Conservation (phyloP, 2,113 vertebrate genomes). For the Peromyscus californicus region DNA sequence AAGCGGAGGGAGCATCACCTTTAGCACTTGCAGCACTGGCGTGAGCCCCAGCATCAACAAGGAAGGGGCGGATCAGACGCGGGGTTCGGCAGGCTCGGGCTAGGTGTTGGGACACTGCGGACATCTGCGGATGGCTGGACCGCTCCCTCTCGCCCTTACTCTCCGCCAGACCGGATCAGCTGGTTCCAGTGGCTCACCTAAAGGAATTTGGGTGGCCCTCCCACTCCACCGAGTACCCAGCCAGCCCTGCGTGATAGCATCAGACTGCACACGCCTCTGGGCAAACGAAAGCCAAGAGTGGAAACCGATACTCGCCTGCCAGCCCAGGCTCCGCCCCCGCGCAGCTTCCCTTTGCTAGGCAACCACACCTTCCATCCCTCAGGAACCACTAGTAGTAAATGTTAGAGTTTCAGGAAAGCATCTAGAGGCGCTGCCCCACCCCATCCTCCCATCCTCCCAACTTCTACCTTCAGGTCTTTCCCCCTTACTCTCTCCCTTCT, state of each 20-base stretch:
- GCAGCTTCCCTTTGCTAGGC: background rate
- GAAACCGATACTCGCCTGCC: constrained; percentile 76
- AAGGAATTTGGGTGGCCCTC: constrained; percentile 71
- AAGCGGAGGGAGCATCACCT: background rate
- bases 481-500: background rate
- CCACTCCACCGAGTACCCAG: background rate
- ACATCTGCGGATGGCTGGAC: constrained; percentile 25
- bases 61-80: background rate
- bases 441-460: too few relatives aligned
- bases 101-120: background rate
- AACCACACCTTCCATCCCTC: background rate
- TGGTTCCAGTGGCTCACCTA: constrained; percentile 72
- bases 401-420: background rate
- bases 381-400: background rate
- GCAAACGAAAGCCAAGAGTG: constrained; percentile 49
- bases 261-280: constrained; percentile 41
- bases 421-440: background rate
- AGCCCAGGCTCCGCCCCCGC: background rate
- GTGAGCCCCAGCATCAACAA: background rate
- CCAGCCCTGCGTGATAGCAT: constrained; percentile 53
- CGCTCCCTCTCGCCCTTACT: constrained; percentile 73
- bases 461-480: background rate
- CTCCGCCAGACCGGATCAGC: constrained; percentile 73
- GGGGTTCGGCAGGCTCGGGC: background rate
- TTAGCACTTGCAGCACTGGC: constrained; percentile 22